phyloP scores from a whole-genome alignment of 2,797 vertebrate genomes.

The Falco rusticolus region DNA sequence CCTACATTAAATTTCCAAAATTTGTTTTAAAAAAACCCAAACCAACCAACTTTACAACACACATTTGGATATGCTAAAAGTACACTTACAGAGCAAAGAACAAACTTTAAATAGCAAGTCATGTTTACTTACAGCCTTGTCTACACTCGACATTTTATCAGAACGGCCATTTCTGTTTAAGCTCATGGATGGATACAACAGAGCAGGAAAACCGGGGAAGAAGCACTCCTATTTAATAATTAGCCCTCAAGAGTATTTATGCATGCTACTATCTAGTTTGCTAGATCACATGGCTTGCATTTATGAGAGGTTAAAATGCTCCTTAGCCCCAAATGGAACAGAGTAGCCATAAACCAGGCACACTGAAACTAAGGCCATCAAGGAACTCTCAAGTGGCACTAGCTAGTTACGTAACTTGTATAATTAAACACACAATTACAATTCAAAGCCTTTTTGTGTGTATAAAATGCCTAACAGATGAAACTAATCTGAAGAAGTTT shows the following conservation, averaged over 20 bases:
- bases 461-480: not conserved
- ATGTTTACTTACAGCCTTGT: not conserved
- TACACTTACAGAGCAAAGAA: not conserved
- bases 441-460: not conserved
- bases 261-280: not conserved
- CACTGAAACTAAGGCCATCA: not conserved
- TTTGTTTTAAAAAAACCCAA: not conserved
- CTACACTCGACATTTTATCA: not conserved
- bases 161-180: not conserved
- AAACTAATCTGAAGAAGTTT: not conserved
- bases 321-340: not conserved
- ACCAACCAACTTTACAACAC: not conserved
- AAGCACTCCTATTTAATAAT: not conserved
- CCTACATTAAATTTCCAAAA: not conserved
- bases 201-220: not conserved
- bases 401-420: not conserved
- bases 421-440: conserved; percentile 38
- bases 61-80: not conserved
- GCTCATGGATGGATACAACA: not conserved
- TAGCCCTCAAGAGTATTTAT: not conserved
- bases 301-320: not conserved
- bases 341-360: not conserved
- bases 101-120: not conserved
- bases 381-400: not conserved
- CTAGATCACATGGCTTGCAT: not conserved